These are phyloP conservation scores for Setophaga petechia DNA, from an alignment of 2,113 vertebrate species.

Conservation along the genomic window DNA sequence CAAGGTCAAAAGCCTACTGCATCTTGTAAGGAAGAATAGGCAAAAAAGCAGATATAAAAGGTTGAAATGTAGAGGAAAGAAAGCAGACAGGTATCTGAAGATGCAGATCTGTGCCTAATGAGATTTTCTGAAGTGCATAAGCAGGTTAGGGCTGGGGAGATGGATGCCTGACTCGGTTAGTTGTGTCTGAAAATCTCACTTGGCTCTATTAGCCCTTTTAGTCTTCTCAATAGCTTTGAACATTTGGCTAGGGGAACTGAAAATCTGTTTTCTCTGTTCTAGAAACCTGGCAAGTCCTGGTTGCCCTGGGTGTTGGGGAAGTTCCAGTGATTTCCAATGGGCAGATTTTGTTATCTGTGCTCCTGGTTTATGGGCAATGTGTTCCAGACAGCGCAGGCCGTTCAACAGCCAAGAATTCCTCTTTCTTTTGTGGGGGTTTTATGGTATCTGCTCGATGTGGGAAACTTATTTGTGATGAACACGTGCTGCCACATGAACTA, in stretches of 20 bases:
- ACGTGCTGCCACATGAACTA: fast-evolving
- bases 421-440: background rate
- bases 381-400: background rate
- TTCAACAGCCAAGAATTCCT: background rate
- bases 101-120: background rate
- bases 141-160: background rate
- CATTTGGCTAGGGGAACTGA: background rate
- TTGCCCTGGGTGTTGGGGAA: background rate
- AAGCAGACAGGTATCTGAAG: background rate
- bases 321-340: background rate
- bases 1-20: background rate
- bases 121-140: background rate
- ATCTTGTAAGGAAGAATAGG: background rate
- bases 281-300: background rate
- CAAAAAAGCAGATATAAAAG: background rate
- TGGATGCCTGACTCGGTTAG: background rate
- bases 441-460: background rate
- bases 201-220: background rate
- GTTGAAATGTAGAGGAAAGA: background rate
- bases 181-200: slow-evolving; percentile 13
- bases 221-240: background rate
- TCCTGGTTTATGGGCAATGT: background rate
- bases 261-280: slow-evolving; percentile 37
- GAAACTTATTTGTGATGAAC: background rate
- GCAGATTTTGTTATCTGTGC: background rate